Percentiles rank a stretch among this genome's conserved stretches.
Evolutionary conservation across 2,797 vertebrate species (phyloP).

Genomic region (Sebastes cheni): DNA sequence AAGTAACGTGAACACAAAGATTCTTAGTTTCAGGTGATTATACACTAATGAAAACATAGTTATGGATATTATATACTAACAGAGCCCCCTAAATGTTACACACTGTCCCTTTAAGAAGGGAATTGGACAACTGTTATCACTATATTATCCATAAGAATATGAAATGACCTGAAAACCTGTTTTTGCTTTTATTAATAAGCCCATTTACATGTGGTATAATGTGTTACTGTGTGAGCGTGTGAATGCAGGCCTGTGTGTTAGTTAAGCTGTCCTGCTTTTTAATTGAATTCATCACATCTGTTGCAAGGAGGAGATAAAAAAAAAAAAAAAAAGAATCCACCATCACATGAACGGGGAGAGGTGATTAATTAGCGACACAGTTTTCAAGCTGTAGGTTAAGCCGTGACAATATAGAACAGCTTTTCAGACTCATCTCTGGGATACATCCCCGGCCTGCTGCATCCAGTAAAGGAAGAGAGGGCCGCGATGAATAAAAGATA

Average conservation of each 20-base stretch:
- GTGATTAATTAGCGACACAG: constrained; percentile 74
- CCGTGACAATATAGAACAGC: constrained; percentile 76
- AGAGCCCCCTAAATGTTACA: neutral
- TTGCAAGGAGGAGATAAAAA: constrained; percentile 55
- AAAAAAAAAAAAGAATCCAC: constrained; percentile 12
- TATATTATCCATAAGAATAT: neutral
- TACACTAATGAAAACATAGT: too few relatives aligned
- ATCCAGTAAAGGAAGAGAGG: constrained; percentile 18
- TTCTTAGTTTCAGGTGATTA: too few relatives aligned
- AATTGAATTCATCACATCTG: constrained; percentile 78
- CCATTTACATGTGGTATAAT: neutral
- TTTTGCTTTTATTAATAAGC: constrained; percentile 22
- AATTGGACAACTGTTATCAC: neutral
- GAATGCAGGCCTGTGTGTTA: constrained; percentile 26
- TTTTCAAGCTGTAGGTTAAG: constrained; percentile 79
- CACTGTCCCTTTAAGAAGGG: neutral
- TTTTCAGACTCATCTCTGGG: constrained; percentile 65
- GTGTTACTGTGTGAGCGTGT: constrained; percentile 29
- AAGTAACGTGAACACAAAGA: too few relatives aligned
- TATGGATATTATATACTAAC: neutral
- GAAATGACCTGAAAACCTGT: neutral
- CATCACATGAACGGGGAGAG: constrained; percentile 59
- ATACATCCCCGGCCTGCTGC: constrained; percentile 35
- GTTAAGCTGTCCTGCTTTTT: constrained; percentile 66
- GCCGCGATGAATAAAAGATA: constrained; percentile 77